phyloP scores from a whole-genome alignment of 2,888 invertebrate genomes.

The Carterocephalus palaemon region DNA sequence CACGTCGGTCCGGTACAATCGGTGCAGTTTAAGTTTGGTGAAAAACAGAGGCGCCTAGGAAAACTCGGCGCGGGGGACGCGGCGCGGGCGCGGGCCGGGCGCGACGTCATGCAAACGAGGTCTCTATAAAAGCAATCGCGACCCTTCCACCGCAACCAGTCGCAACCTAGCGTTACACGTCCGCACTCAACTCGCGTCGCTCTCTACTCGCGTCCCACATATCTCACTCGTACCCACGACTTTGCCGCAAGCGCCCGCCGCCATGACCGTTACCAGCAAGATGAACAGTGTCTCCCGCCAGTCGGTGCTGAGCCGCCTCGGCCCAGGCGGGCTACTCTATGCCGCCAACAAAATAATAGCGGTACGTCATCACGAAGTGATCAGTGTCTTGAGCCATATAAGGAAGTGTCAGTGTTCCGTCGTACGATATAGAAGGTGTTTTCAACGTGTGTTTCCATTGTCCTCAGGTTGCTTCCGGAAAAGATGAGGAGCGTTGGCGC shows the following conservation, averaged over 20 bases:
- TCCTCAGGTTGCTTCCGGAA: slow-evolving; percentile 73
- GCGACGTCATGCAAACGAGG: slow-evolving; percentile 70
- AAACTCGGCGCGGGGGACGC: slow-evolving; percentile 45
- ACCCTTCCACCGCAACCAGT: slow-evolving; percentile 68
- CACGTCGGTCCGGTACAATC: slow-evolving; percentile 36
- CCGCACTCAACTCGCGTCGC: slow-evolving; percentile 50
- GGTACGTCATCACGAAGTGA: slow-evolving; percentile 65
- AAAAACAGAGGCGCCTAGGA: slow-evolving; percentile 58
- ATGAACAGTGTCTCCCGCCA: slow-evolving; percentile 77
- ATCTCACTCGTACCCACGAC: slow-evolving; percentile 57
- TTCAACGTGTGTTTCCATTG: slow-evolving; percentile 65
- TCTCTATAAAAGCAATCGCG: slow-evolving; percentile 64
- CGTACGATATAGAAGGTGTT: slow-evolving; percentile 50
- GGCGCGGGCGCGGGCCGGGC: slow-evolving; percentile 46
- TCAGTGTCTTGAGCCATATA: slow-evolving; percentile 46
- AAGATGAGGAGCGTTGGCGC: slow-evolving; percentile 73
- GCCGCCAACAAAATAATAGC: slow-evolving; percentile 74
- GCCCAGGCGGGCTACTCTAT: slow-evolving; percentile 71
- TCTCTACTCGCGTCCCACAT: slow-evolving; percentile 52
- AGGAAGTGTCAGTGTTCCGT: slow-evolving; percentile 40
- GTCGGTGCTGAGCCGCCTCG: slow-evolving; percentile 68
- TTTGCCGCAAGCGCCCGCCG: slow-evolving; percentile 51
- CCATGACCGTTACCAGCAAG: slow-evolving; percentile 75
- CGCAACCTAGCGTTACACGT: slow-evolving; percentile 61
- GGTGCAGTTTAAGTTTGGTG: slow-evolving; percentile 49